Base-by-base conservation (phyloP, 2,113 vertebrate genomes). In the Hippocampus barbouri region DNA sequence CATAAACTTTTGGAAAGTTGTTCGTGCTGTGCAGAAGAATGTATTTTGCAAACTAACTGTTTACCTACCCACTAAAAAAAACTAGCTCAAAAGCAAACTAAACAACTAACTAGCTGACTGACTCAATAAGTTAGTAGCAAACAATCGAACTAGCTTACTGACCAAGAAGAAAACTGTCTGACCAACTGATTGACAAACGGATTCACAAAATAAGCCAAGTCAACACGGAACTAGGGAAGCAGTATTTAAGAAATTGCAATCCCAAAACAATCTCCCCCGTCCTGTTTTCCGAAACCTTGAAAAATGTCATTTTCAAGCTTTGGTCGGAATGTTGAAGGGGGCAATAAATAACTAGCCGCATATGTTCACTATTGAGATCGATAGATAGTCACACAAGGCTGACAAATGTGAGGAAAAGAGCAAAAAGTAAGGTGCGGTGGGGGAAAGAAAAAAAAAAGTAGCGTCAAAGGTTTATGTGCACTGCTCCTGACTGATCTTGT, bases 401-500 rank as follows among this genome's bases (percentile, higher is more conserved):
- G 18, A 45, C n/a, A 66, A 47, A 45, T 65, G n/a, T n/a, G 40
- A 14, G 7, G 8, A 27, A 18, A 66, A 9, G 41, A 66, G 23
- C 45, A 9, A 23, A 40, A 51, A 67, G 47, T 53, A 18, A 38
- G 59, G 59, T 34, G 59, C 4, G 59, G 47, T 18, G 16, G 47
- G 47, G 47, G 3, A 14, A 63, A 40, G 2, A 34, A 61, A 71
- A 66, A 25, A 25, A 25, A 25, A 25, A 25, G 25, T 1, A 25
- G 1, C 25, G 25, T 25, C 25, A 25, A 25, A 15, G 56, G 41
- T 57, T 41, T 23, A 23, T 8, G 30, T 57, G 80, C 34, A 5
- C 62, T 53, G 25, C 75, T 38, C 70, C 70, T 86, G 87, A 87
- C 75, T 59, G 83, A 87, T 84, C 79, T 82, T 25, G 66, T 71